These are phyloP conservation scores for Papilio polytes DNA, from an alignment of 1,140 invertebrate species.

Conservation along the genomic window DNA sequence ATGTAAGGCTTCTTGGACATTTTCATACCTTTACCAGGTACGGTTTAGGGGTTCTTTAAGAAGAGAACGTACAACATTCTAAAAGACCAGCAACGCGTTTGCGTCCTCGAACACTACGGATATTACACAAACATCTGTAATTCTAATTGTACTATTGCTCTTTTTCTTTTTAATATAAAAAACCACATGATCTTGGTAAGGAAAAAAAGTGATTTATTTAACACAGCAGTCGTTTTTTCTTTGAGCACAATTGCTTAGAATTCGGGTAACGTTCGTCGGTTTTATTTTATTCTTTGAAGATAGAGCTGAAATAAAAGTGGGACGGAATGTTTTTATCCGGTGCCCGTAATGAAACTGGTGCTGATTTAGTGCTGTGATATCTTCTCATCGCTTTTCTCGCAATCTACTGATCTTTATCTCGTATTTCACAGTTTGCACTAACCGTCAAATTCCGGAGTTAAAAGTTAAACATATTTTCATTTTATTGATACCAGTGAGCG, in stretches of 20 bases:
- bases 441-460: not conserved
- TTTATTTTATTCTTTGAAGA: constrained; percentile 27
- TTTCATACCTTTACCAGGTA: too few species aligned
- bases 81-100: too few species aligned
- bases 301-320: constrained; percentile 24
- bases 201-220: constrained; percentile 8
- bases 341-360: not conserved
- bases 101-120: too few species aligned
- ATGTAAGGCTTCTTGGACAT: too few species aligned
- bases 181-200: not conserved
- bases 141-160: too few species aligned
- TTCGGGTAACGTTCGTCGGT: not conserved
- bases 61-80: too few species aligned
- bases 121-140: too few species aligned
- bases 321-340: constrained; percentile 16
- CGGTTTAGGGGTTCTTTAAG: too few species aligned
- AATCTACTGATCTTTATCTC: constrained; percentile 11
- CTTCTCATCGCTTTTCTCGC: not conserved
- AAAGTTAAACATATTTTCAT: not conserved
- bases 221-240: not conserved
- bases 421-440: not conserved
- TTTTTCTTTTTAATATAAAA: not conserved
- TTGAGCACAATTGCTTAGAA: constrained; percentile 1
- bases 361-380: constrained; percentile 13
- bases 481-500: too few species aligned